Evolutionary conservation across 37 sponge, comb jelly and placozoan genomes (phyloP), one percentile per base, ranked within the genome.

Genomic region (Aplysina aerophoba): DNA sequence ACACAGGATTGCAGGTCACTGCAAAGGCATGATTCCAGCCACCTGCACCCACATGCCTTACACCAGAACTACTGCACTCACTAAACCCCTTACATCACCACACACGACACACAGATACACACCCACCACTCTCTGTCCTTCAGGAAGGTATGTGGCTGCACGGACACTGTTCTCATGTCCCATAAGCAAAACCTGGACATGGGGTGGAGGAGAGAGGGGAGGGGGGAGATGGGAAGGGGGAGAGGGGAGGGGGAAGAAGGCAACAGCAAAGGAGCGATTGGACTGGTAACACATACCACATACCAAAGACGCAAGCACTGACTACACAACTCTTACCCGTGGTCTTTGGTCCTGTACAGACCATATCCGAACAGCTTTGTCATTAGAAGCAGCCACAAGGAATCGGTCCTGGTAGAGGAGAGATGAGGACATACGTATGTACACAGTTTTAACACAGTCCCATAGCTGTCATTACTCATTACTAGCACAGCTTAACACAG

Each of bases 101-200:
- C 59, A 21, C 53, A 84, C 81, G 17, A 11, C 19, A 44, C n/a
- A 84, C 53, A 6, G 12, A 6, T 4, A 25, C 0, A 1, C 21
- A 41, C 78, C 38, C 34, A 95, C 96, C 79, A 95, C 90, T 86
- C 83, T 96, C 44, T 30, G 60, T 31, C 79, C 87, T 60, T 95
- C 97, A 17, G 88, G 88, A 60, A 96, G 73, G 74, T 94, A 98
- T 86, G 86, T 93, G 20, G 94, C 98, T 55, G 93, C 59, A 87
- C 93, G 81, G 57, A 96, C 96, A 82, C 90, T 91, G 83, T 88
- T 90, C 35, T 85, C 69, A 88, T 96, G 96, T 13, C 96, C 96
- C 21, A 86, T 94, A 58, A 98, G 86, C 0, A 93, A 88, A 73
- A 87, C 89, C 93, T 95, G 79, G 28, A 82, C 57, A n/a, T n/a